Conservation (phyloP, 2,113 vertebrate species). For the Capreolus pygargus region DNA sequence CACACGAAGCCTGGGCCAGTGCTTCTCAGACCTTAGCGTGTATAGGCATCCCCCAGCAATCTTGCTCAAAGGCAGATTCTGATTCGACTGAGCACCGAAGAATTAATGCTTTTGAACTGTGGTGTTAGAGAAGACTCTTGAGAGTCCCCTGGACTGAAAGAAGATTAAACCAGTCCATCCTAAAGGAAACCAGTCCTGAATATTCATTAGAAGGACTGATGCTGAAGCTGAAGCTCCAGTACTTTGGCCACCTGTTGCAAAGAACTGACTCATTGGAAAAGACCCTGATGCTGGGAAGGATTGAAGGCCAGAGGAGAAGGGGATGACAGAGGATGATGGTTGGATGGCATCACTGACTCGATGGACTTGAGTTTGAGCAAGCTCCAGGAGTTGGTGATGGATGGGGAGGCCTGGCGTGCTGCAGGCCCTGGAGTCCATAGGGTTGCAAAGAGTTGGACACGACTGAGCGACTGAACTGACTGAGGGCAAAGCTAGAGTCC, state of each 20-base stretch:
- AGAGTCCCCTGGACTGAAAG: background rate
- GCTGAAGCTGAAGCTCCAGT: background rate
- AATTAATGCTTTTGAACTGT: background rate
- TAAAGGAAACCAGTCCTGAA: background rate
- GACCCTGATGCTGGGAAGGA: background rate
- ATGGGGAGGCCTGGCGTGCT: background rate
- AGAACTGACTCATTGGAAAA: background rate
- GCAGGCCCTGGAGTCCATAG: background rate
- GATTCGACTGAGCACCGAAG: background rate
- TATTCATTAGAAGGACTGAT: background rate
- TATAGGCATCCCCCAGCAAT: background rate
- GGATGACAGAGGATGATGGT: background rate
- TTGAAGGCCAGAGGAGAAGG: background rate
- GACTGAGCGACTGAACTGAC: background rate
- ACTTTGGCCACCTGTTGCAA: background rate
- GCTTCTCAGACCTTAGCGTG: background rate
- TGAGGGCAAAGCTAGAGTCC: background rate
- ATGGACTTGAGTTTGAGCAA: background rate
- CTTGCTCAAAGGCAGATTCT: constrained; percentile 1
- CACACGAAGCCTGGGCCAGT: accelerated
- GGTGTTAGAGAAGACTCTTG: background rate
- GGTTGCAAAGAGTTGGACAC: background rate
- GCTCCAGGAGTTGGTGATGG: background rate
- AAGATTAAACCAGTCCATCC: background rate
- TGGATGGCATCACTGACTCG: background rate